phyloP scores from a whole-genome alignment of 92 coral and sea anemone genomes.

The Zoanthus sociatus region DNA sequence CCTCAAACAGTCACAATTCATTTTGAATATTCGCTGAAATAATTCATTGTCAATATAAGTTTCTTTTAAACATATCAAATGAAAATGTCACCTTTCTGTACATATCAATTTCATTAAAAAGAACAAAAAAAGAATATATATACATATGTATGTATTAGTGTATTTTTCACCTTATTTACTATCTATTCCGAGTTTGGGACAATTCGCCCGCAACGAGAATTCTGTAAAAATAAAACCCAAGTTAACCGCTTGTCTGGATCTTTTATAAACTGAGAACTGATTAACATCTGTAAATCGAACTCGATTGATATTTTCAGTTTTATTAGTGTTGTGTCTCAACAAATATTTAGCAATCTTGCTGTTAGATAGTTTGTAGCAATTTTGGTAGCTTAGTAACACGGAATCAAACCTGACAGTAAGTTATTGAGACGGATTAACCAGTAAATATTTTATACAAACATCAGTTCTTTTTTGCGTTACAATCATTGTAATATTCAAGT shows the following conservation, averaged over 20 bases:
- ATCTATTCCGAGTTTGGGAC: conserved; percentile 1
- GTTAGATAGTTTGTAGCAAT: conserved; percentile 27
- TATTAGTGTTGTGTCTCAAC: conserved; percentile 37
- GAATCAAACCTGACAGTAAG: not conserved
- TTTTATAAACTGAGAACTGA: conserved; percentile 8
- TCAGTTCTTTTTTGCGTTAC: conserved; percentile 28
- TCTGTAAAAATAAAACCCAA: not conserved
- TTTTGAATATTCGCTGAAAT: conserved; percentile 32
- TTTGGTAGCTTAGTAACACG: conserved; percentile 40
- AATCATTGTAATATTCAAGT: conserved; percentile 26
- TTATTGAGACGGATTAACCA: conserved; percentile 6
- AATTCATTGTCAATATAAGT: conserved; percentile 8
- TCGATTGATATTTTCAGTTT: conserved; percentile 42
- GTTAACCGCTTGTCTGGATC: conserved; percentile 10
- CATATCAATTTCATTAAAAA: not conserved
- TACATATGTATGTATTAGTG: not conserved
- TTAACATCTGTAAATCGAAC: conserved; percentile 28
- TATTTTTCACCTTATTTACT: not conserved
- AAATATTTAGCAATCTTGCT: conserved; percentile 47
- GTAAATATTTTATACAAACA: conserved; percentile 25
- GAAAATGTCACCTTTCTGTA: not conserved
- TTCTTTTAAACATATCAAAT: not conserved
- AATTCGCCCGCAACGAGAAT: not conserved
- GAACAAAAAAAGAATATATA: not conserved
- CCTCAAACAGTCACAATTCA: conserved; percentile 27